Evolutionary conservation across 2,888 invertebrate genomes (phyloP), one percentile per base, ranked within the genome.

Genomic region (Linnaemya tessellans): DNA sequence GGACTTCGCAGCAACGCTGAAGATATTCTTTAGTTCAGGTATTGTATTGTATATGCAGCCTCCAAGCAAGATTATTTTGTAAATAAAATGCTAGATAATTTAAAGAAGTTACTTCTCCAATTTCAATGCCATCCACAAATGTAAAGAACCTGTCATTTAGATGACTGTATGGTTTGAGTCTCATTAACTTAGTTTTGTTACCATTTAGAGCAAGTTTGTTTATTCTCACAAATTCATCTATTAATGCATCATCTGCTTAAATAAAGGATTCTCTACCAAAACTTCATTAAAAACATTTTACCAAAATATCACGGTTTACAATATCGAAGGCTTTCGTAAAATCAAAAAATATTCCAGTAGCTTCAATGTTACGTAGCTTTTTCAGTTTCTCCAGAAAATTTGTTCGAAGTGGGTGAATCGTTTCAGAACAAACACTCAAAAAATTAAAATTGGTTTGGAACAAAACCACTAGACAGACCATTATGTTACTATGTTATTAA

Each of bases 81-180:
- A 41, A 41, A 41, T 41, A 41, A 11, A 41, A 10, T 41, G 1
- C 41, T 41, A 41, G 41, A 41, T 41, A 41, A 10, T 41, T 51
- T 15, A 10, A 60, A 10, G 41, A 41, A 41, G 41, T 10, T 41
- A 10, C 41, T 41, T 41, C 41, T 11, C 10, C 41, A 9, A 41
- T 46, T 83, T 86, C 77, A 43, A 75, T 75, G 75, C 82, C 74
- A 41, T 41, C 35, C 49, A 70, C 51, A 43, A 68, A 83, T 18
- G 38, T 18, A 60, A 35, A 38, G 38, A 60, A 38, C 10, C 38
- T 38, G 18, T n/a, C 18, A 38, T 10, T 56, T 7, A 13, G 60
- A 60, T 35, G 3, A 10, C 10, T 11, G 10, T 51, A 51, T 20
- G 51, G 20, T 10, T 51, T 51, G 20, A 51, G 20, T 51, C 35